A percentile compares a stretch with the other conserved stretches of the same genome.
phyloP scores from a whole-genome alignment of 2,888 invertebrate species.

The Thera obeliscata region DNA sequence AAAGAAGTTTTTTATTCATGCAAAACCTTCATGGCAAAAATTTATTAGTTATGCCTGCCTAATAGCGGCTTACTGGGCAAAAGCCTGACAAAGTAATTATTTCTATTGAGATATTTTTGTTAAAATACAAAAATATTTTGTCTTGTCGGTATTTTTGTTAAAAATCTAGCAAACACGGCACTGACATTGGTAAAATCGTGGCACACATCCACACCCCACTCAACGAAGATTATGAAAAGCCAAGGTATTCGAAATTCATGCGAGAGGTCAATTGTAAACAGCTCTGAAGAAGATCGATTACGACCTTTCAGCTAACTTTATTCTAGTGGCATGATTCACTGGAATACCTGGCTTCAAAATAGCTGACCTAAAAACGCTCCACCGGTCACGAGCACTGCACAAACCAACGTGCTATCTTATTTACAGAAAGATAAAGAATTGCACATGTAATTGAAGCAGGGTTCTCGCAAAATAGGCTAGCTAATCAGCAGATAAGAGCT shows the following conservation, averaged over 20 bases:
- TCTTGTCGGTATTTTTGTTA: no score
- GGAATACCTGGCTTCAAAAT: slow-evolving; percentile 31
- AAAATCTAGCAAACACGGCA: no score
- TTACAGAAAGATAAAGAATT: slow-evolving; percentile 33
- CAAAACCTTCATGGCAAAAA: no score
- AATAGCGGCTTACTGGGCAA: no score
- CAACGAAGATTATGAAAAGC: not conserved
- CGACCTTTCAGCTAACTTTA: slow-evolving; percentile 21
- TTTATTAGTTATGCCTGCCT: no score
- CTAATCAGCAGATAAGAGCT: not conserved
- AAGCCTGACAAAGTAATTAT: no score
- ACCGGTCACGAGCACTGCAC: slow-evolving; percentile 35
- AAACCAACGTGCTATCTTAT: slow-evolving; percentile 36
- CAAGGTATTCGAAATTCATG: not conserved
- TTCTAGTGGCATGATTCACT: slow-evolving; percentile 29
- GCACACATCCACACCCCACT: no score
- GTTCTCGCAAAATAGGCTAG: slow-evolving; percentile 10
- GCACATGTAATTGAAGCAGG: slow-evolving; percentile 17
- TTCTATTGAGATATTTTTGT: no score
- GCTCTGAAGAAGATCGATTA: slow-evolving; percentile 11
- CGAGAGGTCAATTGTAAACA: not conserved
- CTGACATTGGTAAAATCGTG: no score
- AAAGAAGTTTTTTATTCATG: no score
- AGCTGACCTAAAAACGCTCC: slow-evolving; percentile 37
- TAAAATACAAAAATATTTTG: no score